These are phyloP conservation scores for Melieria omissa DNA, from an alignment of 2,888 invertebrate species.

Conservation along the genomic window DNA sequence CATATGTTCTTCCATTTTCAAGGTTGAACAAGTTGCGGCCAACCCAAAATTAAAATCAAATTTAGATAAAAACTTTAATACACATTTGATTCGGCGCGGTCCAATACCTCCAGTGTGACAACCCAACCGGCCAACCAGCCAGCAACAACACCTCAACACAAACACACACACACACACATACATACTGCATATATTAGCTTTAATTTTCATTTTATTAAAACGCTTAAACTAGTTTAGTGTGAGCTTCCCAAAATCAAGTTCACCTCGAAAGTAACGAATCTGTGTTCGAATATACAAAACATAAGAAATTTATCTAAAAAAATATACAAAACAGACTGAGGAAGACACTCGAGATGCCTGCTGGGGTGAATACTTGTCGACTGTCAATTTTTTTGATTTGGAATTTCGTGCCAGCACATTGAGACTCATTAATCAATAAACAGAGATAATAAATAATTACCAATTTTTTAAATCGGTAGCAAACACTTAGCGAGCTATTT, in stretches of 20 bases:
- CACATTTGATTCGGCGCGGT: constrained; percentile 19
- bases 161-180: constrained; percentile 9
- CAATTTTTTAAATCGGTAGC: too few species aligned
- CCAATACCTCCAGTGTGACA: neutral
- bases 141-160: neutral
- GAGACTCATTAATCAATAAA: too few species aligned
- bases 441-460: too few species aligned
- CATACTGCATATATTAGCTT: constrained; percentile 24
- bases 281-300: constrained; percentile 26
- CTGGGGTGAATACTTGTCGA: too few species aligned
- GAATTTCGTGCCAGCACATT: too few species aligned
- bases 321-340: too few species aligned
- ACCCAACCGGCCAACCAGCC: neutral
- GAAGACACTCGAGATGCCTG: too few species aligned
- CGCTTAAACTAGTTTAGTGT: constrained; percentile 31
- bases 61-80: constrained; percentile 18
- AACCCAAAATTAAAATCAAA: constrained; percentile 24
- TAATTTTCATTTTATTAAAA: constrained; percentile 30
- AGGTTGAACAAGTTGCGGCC: constrained; percentile 22
- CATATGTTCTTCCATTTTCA: constrained; percentile 24
- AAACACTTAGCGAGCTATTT: too few species aligned
- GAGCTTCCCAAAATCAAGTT: constrained; percentile 52
- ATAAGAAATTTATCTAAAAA: neutral
- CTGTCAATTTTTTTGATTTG: too few species aligned
- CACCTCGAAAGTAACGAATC: constrained; percentile 59